These are phyloP conservation scores for Celastrina argiolus DNA, from an alignment of 2,888 invertebrate genomes.

Conservation along the genomic window DNA sequence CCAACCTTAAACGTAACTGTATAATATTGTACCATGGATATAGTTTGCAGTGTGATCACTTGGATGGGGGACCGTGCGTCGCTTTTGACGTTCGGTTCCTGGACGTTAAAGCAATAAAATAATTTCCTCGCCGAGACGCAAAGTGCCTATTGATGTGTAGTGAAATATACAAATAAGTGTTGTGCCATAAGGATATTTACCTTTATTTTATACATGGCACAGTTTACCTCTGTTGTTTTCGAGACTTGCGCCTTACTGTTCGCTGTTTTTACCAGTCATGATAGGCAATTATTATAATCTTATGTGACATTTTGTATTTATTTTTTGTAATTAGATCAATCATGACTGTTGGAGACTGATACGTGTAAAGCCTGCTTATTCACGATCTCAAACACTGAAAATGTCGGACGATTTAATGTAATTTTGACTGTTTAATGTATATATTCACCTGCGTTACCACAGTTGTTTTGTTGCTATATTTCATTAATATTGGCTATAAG, in stretches of 20 bases:
- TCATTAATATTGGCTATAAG: conserved; percentile 24
- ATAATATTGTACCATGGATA: conserved; percentile 17
- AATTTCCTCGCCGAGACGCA: conserved; percentile 36
- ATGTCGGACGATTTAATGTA: conserved; percentile 5
- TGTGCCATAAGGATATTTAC: conserved; percentile 49
- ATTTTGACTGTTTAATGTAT: conserved; percentile 14
- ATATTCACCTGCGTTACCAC: conserved; percentile 20
- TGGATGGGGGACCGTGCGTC: conserved; percentile 43
- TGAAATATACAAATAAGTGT: conserved; percentile 40
- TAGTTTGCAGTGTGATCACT: conserved; percentile 20
- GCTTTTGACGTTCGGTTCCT: conserved; percentile 26
- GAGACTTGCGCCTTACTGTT: neutral
- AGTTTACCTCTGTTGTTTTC: conserved; percentile 11
- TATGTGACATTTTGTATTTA: neutral
- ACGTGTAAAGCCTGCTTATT: neutral
- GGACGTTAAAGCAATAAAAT: conserved; percentile 41
- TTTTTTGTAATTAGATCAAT: neutral
- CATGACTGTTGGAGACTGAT: neutral
- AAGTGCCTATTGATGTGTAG: conserved; percentile 62
- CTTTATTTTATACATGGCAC: conserved; percentile 18
- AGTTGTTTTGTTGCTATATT: conserved; percentile 42
- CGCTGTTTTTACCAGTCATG: neutral
- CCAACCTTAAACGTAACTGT: neutral
- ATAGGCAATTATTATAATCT: neutral
- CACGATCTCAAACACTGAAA: conserved; percentile 11